These are phyloP conservation scores for Andrena bucephala DNA, from an alignment of 2,888 invertebrate genomes.

Conservation along the genomic window DNA sequence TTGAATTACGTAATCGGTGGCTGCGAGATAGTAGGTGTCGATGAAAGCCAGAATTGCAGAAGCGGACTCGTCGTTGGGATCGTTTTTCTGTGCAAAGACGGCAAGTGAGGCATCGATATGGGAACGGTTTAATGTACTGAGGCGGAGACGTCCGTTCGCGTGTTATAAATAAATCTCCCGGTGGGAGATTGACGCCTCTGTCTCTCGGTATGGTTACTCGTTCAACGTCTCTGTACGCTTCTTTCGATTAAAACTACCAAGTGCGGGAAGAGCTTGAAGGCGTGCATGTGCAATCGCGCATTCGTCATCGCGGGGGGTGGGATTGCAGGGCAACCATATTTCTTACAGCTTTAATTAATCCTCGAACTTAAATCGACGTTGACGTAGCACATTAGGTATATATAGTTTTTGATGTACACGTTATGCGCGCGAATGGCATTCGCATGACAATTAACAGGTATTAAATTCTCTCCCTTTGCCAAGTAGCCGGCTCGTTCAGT, in stretches of 20 bases:
- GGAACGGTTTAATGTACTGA: constrained; percentile 46
- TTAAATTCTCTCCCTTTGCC: constrained; percentile 64
- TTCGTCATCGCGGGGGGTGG: too few relatives aligned
- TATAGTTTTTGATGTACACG: constrained; percentile 27
- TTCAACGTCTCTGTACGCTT: neutral
- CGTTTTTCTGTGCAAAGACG: constrained; percentile 47
- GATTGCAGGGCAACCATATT: too few relatives aligned
- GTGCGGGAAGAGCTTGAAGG: neutral
- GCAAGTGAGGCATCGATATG: constrained; percentile 55
- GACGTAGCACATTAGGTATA: neutral
- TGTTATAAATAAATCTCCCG: constrained; percentile 60
- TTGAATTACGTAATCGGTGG: constrained; percentile 63
- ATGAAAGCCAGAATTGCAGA: constrained; percentile 69
- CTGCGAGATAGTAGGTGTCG: constrained; percentile 64
- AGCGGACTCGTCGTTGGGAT: constrained; percentile 63
- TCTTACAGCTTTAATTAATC: neutral
- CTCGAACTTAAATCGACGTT: neutral
- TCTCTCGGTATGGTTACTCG: constrained; percentile 27
- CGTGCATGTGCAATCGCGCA: neutral
- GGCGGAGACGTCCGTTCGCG: constrained; percentile 34
- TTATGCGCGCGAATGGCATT: constrained; percentile 49
- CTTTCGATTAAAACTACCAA: neutral
- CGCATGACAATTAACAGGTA: constrained; percentile 71
- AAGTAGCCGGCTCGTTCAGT: constrained; percentile 61
- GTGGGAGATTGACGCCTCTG: constrained; percentile 55